Base-by-base conservation (phyloP, 2,888 invertebrate species). In the Cremastinae sp. region DNA sequence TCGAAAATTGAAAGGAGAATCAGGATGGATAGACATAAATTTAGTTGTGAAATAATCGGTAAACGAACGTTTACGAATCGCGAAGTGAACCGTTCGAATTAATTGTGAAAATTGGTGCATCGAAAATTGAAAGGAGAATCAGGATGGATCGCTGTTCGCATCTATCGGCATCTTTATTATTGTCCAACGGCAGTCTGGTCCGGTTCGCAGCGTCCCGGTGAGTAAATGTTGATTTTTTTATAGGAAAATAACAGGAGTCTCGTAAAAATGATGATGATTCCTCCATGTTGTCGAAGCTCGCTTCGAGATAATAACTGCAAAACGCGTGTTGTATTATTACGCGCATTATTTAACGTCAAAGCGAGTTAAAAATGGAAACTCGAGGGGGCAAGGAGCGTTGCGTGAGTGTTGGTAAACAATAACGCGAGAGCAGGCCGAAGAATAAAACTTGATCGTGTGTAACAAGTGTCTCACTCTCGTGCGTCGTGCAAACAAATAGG, bases 301-400 rank as follows among this genome's bases (percentile, higher is more conserved):
- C 28, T 54, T 22, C 53, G 53, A 20, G 61, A 20, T 62, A 14
- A 45, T 22, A 61, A 22, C n/a, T 7, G 34, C 10, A 34, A 45
- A 4, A 65, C 65, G 65, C 59, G n/a, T n/a, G n/a, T n/a, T n/a
- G n/a, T n/a, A 65, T 76, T 61, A 69, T 1, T 54, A 20, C 54
- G 18, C 64, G 73, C 64, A 38, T 76, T 70, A 76, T 76, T 76
- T 72, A 65, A 76, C 78, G 76, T 79, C 78, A 79, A 79, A 79
- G 78, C 43, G 53, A 68, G 74, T 74, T 79, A 79, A 76, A 79
- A 76, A 76, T 79, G 76, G 78, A 74, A 62, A 56, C 58, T 54
- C 51, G 49, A 54, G 74, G 53, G 62, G 53, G 66, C 14, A 54
- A 36, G 28, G 38, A 14, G 28, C 53, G 54, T 18, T 70, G 70